phyloP scores from a whole-genome alignment of 2,888 invertebrate species.

The Nineta flava region DNA sequence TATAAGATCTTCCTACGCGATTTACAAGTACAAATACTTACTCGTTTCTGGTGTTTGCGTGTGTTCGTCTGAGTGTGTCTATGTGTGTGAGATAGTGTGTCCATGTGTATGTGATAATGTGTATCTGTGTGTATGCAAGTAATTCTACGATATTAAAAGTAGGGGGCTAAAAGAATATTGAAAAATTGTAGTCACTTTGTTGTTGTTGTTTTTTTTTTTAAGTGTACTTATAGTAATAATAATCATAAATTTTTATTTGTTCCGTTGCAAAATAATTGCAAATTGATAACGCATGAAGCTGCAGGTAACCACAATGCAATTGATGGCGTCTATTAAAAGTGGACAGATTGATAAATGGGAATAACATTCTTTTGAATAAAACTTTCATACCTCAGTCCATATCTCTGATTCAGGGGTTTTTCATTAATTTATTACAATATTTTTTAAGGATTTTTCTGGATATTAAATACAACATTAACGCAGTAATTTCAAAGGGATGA shows the following conservation, averaged over 20 bases:
- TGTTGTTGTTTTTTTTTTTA: not conserved
- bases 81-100: not conserved
- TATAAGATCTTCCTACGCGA: slow-evolving; percentile 1
- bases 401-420: too few relatives aligned
- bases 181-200: slow-evolving; percentile 2
- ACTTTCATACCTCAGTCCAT: too few relatives aligned
- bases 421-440: too few relatives aligned
- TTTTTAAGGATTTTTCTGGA: too few relatives aligned
- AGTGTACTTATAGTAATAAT: too few relatives aligned
- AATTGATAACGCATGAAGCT: not conserved
- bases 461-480: too few relatives aligned
- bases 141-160: not conserved
- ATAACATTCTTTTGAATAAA: too few relatives aligned
- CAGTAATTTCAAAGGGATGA: too few relatives aligned
- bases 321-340: not conserved
- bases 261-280: not conserved
- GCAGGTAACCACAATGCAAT: not conserved
- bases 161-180: slow-evolving; percentile 1
- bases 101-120: not conserved
- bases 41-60: not conserved
- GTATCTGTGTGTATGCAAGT: not conserved
- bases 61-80: not conserved
- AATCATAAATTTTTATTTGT: not conserved
- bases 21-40: slow-evolving; percentile 1
- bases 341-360: too few relatives aligned